Evolutionary conservation across 1,140 invertebrate genomes (phyloP), one percentile per base, ranked within the genome.

Genomic region (Thaumatotibia leucotreta): DNA sequence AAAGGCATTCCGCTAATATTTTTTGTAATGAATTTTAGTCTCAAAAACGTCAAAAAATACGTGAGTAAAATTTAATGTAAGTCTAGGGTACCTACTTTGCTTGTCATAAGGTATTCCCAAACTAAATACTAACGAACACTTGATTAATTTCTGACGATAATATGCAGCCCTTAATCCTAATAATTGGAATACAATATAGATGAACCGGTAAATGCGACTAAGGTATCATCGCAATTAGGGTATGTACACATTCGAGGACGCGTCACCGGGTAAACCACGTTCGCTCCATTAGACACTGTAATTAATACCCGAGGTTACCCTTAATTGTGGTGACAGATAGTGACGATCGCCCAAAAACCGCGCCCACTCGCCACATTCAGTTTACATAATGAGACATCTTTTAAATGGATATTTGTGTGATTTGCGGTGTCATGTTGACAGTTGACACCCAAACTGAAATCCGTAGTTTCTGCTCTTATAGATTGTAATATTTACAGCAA

Each of bases 221-320:
- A 58, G 52, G 52, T 58, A 70, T 52, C 50, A 45, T 61, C 68
- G 66, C 76, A 81, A 80, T 79, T 78, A 79, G 69, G 76, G 71
- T 76, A 66, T 69, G 76, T 82, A 78, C 79, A 84, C 76, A 82
- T 76, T 76, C 58, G 68, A 70, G 74, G 76, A 75, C 72, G 72
- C 67, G 72, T 82, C 71, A 70, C 72, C 73, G 76, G 75, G 68
- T 72, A 78, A 80, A 80, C 79, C 73, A 65, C 70, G 72, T 64
- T 67, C 72, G 76, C 76, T 83, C 84, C 79, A 89, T 88, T 87
- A 85, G 80, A 79, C 78, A 79, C 78, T 84, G 84, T 89, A 89
- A 87, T 88, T 86, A 88, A 89, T 87, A 88, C 79, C 74, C 70
- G 71, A 73, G 76, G 78, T 77, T 82, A 74, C 78, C 77, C 75